Evolutionary conservation across 2,797 vertebrate species (phyloP), one percentile per base, ranked within the genome.

Genomic region (Odontamblyopus rebecca): DNA sequence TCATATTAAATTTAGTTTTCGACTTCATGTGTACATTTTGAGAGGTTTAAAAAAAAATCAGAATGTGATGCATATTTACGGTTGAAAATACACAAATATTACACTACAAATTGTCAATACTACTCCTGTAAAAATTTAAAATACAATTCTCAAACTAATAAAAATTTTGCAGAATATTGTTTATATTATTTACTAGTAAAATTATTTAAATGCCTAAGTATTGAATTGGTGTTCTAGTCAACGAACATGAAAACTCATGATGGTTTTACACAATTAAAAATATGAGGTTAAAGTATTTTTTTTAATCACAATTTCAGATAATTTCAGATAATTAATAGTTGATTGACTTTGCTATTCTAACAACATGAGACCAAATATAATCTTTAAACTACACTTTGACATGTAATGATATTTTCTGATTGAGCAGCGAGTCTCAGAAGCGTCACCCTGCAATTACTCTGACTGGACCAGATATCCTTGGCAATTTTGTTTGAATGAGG

Each of bases 401-500:
- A 15, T 53, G 68, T 48, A 82, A 71, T 13, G 19, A 16, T 74
- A 29, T 73, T 86, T 80, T 71, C 75, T 80, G 82, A 88, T 77
- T 83, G 80, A 83, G 72, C 32, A 66, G 75, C 50, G 61, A 63
- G 26, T 77, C 65, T 84, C 54, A 53, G 38, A 86, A 73, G 69
- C 70, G 23, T 80, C 74, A 62, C 67, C 59, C 76, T 78, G 75
- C 41, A 67, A 80, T 85, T 82, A 85, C 80, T 69, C 68, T 68
- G 72, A 62, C 61, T 57, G 71, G 72, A 85, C 82, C 64, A 64
- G 81, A 86, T 44, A 64, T 76, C 72, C 70, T 71, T 44, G 27
- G 74, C 61, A 86, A 81, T 84, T 85, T 87, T 72, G 73, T 69
- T 59, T 59, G 57, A 59, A 74, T 32, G 44, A 70, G 32, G 69